A percentile compares a stretch with the other conserved stretches of the same genome.
Evolutionary conservation across 2,113 vertebrate genomes (phyloP).

Genomic region (Isurus oxyrinchus): DNA sequence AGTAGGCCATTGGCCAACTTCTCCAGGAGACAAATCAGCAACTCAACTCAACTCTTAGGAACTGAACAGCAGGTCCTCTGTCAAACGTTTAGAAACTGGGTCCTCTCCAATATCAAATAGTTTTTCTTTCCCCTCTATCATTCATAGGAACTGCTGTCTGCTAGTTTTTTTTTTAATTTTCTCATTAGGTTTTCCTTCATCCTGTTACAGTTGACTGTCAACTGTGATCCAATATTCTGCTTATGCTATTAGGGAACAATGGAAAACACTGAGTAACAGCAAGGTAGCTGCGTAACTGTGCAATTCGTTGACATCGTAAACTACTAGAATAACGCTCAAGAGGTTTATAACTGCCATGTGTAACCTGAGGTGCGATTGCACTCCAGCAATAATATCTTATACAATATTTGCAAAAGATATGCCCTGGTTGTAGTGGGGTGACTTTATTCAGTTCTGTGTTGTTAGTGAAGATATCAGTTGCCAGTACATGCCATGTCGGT

Average conservation of each 20-base stretch:
- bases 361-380: neutral
- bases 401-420: neutral
- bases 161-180: neutral
- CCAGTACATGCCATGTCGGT: neutral
- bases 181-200: neutral
- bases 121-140: neutral
- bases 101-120: neutral
- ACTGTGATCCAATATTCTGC: neutral
- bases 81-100: neutral
- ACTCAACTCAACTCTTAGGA: neutral
- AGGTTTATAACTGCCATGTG: neutral
- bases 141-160: neutral
- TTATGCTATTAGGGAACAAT: neutral
- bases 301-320: neutral
- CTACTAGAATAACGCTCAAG: neutral
- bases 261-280: neutral
- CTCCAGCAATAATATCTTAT: neutral
- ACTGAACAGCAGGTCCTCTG: neutral
- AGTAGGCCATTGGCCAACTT: neutral
- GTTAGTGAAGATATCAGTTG: neutral
- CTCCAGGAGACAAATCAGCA: slow-evolving; percentile 1
- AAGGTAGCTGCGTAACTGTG: neutral
- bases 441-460: neutral
- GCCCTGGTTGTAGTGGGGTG: neutral
- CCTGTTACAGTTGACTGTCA: neutral